Base-by-base conservation (phyloP, 2,888 invertebrate species). In the Sesamia inferens region DNA sequence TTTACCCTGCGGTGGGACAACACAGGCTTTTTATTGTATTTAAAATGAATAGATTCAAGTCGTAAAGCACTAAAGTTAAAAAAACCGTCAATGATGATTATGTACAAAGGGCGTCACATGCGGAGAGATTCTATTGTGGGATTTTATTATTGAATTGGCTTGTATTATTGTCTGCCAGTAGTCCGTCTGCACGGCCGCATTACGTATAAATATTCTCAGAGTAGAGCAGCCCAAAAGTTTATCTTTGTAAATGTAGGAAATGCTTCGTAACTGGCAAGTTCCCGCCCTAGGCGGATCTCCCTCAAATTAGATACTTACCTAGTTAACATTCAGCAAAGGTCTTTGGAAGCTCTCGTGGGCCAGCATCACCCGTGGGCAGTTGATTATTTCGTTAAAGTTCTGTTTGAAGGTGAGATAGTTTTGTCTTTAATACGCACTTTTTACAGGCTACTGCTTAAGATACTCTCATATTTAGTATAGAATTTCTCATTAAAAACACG, bases 231-330 rank as follows among this genome's bases (percentile, higher is more conserved):
- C 87, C 84, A 71, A 85, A 91, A 91, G 86, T 88, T 91, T 84
- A 83, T 76, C 78, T 86, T 87, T 87, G 86, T 87, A 87, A 88
- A 89, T 87, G 90, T 87, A 83, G 85, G 87, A 85, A 87, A 88
- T 87, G 85, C 80, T 83, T 84, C 61, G 71, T 83, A 83, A 86
- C 83, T 80, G 82, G 79, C 82, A 83, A 83, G 84, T 71, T 59
- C 71, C 82, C 84, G 87, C 89, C 86, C 80, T 83, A 79, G 88
- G 85, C 85, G 84, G 86, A 87, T 83, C 84, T 76, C 80, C 83
- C 83, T 83, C 76, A 81, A 85, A 87, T 82, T 84, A 74, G 80
- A 83, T 88, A 82, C 84, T 87, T 85, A 75, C 79, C 81, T 87
- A 81, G 85, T 85, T 82, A 81, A 78, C 82, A 88, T 88, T 88